Evolutionary conservation across 1,140 invertebrate species (phyloP), one percentile per base, ranked within the genome.

Genomic region (Diorhabda elongata): DNA sequence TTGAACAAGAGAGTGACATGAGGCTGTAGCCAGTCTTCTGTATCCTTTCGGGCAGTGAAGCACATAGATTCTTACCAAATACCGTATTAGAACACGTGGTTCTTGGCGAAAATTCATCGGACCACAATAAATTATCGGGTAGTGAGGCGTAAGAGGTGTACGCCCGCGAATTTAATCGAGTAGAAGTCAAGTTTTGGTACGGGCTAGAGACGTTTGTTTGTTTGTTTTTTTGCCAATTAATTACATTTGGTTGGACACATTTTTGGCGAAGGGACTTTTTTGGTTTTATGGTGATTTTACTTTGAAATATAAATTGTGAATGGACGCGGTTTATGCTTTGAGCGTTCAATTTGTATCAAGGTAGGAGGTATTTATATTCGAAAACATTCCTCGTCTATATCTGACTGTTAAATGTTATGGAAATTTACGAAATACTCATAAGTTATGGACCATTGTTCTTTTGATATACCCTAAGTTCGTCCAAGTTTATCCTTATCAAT

Each of bases 1-100:
- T 78, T 80, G 76, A 76, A 80, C 78, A 71, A 71, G 70, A 71
- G 77, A 77, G 71, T 80, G 79, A 78, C 77, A 74, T 76, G 74
- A 74, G 68, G 77, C 71, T 76, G 74, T 76, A 77, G 79, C 77
- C 79, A 79, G 78, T 80, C 76, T 74, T 78, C 71, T 76, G 75
- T 71, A 69, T 74, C 73, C 78, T 67, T 78, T 74, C 78, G 79
- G 73, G 78, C 77, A 77, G 78, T 76, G 67, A 67, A 78, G 74
- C 73, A 78, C 75, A 75, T 69, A 72, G 69, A 68, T 62, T 63
- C 68, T 74, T 69, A 68, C 64, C 64, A 58, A 70, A 69, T 71
- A 69, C 61, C 62, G 65, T 67, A 66, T 70, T 45, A 58, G 68
- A 73, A 70, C 76, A 77, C 76, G 77, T 78, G 70, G 65, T 69